Evolutionary conservation across 1,140 invertebrate species (phyloP).

Genomic region (Sitobion miscanthi): DNA sequence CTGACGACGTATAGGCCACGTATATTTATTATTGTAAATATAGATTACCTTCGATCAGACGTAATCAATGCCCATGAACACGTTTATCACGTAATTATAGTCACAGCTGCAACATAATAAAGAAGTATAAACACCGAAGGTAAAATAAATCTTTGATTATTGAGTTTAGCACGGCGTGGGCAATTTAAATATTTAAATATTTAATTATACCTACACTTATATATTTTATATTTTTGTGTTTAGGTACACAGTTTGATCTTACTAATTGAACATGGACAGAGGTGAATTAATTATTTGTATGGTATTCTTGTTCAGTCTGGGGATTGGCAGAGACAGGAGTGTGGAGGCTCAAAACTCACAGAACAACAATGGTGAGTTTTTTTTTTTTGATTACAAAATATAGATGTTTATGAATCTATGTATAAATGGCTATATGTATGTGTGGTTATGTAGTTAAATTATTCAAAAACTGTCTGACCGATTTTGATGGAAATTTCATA

Average conservation of each 20-base stretch:
- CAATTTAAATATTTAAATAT: not conserved
- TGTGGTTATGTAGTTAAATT: not conserved
- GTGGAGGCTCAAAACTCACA: not conserved
- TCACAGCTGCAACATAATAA: not conserved
- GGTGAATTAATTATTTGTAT: not conserved
- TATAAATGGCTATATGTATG: not conserved
- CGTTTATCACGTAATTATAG: not conserved
- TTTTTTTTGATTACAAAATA: not conserved
- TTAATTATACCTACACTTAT: not conserved
- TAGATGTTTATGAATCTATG: not conserved
- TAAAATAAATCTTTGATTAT: not conserved
- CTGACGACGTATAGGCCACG: not conserved
- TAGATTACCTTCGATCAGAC: not conserved
- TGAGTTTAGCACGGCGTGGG: not conserved
- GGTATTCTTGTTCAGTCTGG: not conserved
- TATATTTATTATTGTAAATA: not conserved
- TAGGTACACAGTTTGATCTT: not conserved
- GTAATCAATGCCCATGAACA: not conserved
- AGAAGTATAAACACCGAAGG: not conserved
- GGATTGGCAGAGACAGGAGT: not conserved
- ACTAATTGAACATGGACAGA: not conserved
- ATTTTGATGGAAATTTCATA: not conserved
- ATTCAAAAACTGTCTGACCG: not conserved
- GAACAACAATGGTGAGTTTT: conserved; percentile 16
- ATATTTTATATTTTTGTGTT: not conserved